phyloP scores from a whole-genome alignment of 2,888 invertebrate species.

The Agrenia bidenticulata region DNA sequence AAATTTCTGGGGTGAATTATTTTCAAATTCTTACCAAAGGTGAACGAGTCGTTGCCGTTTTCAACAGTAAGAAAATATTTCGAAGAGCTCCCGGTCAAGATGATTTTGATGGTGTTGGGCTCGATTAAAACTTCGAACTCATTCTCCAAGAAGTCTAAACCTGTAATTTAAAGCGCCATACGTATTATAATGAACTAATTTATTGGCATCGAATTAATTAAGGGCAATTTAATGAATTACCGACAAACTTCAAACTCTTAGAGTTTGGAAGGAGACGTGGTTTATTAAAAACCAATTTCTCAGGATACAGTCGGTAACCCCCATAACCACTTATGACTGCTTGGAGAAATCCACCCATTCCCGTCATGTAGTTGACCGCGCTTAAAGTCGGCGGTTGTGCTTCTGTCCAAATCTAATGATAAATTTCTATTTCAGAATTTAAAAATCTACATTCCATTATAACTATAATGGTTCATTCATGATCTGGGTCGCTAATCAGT shows the following conservation, averaged over 20 bases:
- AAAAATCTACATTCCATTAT: too few species aligned
- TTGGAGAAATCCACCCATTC: slow-evolving; percentile 59
- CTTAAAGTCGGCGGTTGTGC: slow-evolving; percentile 54
- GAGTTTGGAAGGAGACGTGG: slow-evolving; percentile 54
- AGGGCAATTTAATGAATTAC: too few species aligned
- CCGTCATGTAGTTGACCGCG: slow-evolving; percentile 58
- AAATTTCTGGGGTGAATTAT: too few species aligned
- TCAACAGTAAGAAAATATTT: slow-evolving; percentile 24
- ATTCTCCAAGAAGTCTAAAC: slow-evolving; percentile 43
- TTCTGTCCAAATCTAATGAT: slow-evolving; percentile 60
- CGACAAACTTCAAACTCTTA: slow-evolving; percentile 52
- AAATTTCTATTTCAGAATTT: too few species aligned
- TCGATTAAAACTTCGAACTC: slow-evolving; percentile 35
- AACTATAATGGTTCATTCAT: too few species aligned
- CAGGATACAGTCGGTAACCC: slow-evolving; percentile 55
- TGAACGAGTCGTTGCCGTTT: not conserved
- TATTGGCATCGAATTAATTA: too few species aligned
- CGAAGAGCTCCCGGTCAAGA: not conserved
- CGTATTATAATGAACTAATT: not conserved
- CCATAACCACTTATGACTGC: slow-evolving; percentile 57
- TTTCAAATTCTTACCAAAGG: not conserved
- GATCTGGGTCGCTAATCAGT: too few species aligned
- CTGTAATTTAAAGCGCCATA: slow-evolving; percentile 18
- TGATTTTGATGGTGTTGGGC: not conserved
- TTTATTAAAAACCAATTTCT: slow-evolving; percentile 47